phyloP scores from a whole-genome alignment of 2,797 vertebrate genomes.

The Rhabdophis nuchalis region DNA sequence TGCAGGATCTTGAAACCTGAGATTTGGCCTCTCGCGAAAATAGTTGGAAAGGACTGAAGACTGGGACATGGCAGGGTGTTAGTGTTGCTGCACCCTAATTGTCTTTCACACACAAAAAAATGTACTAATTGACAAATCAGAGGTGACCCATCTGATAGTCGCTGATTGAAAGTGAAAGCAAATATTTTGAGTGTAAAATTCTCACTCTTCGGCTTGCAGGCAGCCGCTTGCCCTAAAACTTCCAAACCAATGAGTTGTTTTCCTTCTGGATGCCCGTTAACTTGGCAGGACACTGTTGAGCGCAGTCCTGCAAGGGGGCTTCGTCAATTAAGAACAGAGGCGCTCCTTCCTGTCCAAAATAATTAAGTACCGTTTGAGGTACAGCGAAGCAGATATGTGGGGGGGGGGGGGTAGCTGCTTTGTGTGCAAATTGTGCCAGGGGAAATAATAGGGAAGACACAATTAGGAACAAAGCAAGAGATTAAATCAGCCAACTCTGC shows the following conservation, averaged over 20 bases:
- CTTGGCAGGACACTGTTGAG: neutral
- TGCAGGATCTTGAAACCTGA: neutral
- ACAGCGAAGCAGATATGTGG: neutral
- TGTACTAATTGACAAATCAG: neutral
- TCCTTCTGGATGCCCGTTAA: neutral
- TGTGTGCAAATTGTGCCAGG: constrained; percentile 2
- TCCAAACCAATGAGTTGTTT: neutral
- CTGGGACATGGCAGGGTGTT: neutral
- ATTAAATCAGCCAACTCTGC: neutral
- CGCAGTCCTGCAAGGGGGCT: neutral
- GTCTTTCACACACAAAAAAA: neutral
- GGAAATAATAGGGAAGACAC: neutral
- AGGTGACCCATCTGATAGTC: neutral
- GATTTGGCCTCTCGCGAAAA: neutral
- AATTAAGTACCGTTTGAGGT: neutral
- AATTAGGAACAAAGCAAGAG: neutral
- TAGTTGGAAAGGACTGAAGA: neutral
- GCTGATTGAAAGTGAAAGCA: neutral
- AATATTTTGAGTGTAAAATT: neutral
- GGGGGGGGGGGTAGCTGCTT: neutral
- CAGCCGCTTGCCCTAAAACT: neutral
- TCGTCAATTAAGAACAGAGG: neutral
- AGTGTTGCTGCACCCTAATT: neutral
- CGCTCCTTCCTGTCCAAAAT: constrained; percentile 5
- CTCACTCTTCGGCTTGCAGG: neutral